phyloP scores from a whole-genome alignment of 2,888 invertebrate species.

The Dendrolimus pini region DNA sequence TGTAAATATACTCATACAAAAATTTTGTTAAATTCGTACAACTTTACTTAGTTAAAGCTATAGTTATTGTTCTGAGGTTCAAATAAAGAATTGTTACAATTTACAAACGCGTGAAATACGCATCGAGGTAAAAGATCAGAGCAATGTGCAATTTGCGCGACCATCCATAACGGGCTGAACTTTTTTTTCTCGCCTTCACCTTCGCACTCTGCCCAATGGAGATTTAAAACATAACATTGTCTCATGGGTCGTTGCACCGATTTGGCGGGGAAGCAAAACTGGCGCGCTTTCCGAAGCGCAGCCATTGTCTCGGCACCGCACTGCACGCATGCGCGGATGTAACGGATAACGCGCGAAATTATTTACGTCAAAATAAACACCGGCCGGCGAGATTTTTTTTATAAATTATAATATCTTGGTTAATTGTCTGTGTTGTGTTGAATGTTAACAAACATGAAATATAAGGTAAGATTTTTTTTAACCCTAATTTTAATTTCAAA shows the following conservation, averaged over 20 bases:
- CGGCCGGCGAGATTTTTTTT: conserved; percentile 4
- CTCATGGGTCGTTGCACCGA: conserved; percentile 37
- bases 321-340: conserved; percentile 55
- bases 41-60: too few relatives aligned
- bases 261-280: conserved; percentile 62
- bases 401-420: conserved; percentile 8
- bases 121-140: background rate
- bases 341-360: conserved; percentile 36
- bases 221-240: conserved; percentile 7
- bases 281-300: conserved; percentile 36
- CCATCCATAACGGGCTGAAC: background rate
- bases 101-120: background rate
- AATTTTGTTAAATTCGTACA: too few relatives aligned
- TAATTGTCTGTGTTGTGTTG: conserved; percentile 20
- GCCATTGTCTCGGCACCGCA: conserved; percentile 47
- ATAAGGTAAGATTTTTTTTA: conserved; percentile 47
- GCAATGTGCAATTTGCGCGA: background rate
- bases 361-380: conserved; percentile 12
- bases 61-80: too few relatives aligned
- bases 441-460: conserved; percentile 43
- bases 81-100: background rate
- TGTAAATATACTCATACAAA: too few relatives aligned
- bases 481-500: conserved; percentile 16
- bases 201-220: conserved; percentile 13
- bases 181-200: background rate